Base-by-base conservation (phyloP, 2,888 invertebrate species). In the Pomacea canaliculata region DNA sequence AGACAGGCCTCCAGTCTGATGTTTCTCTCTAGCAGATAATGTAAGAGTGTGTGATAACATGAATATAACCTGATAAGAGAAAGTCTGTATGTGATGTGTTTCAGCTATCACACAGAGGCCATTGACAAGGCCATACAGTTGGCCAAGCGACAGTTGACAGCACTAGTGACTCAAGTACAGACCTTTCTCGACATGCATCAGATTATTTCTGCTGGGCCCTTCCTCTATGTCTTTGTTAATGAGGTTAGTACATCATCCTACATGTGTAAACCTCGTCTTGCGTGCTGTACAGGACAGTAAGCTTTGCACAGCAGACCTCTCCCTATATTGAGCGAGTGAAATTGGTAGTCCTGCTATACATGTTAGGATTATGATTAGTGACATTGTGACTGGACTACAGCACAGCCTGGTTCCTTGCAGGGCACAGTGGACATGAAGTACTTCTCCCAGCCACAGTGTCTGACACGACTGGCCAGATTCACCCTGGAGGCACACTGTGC, bases 151-250 rank as follows among this genome's bases (percentile, higher is more conserved):
- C 92, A 95, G 86, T 91, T 94, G 46, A 92, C 93, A 75, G 94
- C 94, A 0, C 93, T 96, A 73, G 95, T 94, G 78, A 93, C 93
- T 83, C 94, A 95, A 83, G 96, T 96, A 19, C 95, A 96, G 90
- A 93, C 93, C 79, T 94, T 96, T 77, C 92, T 97, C 51, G 95
- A 96, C 85, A 94, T 95, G 89, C 94, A 94, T 82, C 94, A 94
- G 86, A 93, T 98, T n/a, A 94, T 94, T 77, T 94, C 95, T 48
- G 95, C 96, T 0, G 97, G 97, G 0, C 95, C 97, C 0, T 97
- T 97, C 91, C 93, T 96, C 68, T 97, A 97, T 90, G 94, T 95
- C 82, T 94, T 95, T 63, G 92, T 98, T 73, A 94, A 94, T 82
- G 96, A 97, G 92, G 96, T 96, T 56, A 56, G 51, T 56, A 16